Conservation (phyloP, 2,113 vertebrate genomes). For the Willisornis vidua region DNA sequence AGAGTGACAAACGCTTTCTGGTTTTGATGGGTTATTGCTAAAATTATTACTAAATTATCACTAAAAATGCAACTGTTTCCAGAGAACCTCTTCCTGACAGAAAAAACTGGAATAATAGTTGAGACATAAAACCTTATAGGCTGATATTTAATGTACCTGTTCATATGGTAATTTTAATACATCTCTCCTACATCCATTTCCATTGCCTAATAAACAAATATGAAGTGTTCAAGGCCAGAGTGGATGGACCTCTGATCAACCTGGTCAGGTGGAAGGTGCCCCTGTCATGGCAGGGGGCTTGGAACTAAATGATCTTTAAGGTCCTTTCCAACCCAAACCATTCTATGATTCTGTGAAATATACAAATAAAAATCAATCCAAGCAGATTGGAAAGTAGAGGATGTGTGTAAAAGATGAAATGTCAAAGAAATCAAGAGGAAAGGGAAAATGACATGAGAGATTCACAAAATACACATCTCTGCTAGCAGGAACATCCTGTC, state of each 20-base stretch:
- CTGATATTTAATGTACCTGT: not conserved
- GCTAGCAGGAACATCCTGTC: not conserved
- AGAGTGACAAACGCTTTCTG: not conserved
- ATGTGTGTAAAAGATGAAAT: not conserved
- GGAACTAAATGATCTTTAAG: not conserved
- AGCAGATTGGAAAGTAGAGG: not conserved
- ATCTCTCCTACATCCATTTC: not conserved
- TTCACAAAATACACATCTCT: not conserved
- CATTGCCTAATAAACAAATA: not conserved
- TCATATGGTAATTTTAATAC: not conserved
- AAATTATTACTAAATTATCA: not conserved
- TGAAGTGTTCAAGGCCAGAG: not conserved
- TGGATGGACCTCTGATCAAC: not conserved
- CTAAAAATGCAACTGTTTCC: not conserved
- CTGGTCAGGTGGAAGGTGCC: not conserved
- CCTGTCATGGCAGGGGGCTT: fast-evolving
- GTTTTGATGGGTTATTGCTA: not conserved
- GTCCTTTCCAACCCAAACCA: not conserved
- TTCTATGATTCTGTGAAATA: not conserved
- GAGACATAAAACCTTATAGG: not conserved
- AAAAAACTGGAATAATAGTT: not conserved
- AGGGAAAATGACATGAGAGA: not conserved
- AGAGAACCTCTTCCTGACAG: not conserved
- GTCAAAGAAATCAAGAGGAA: not conserved
- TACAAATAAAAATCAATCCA: not conserved